Percentiles rank a stretch among this genome's conserved stretches.
Conservation (phyloP, 2,888 invertebrate species). For the Amphipoea lucens region DNA sequence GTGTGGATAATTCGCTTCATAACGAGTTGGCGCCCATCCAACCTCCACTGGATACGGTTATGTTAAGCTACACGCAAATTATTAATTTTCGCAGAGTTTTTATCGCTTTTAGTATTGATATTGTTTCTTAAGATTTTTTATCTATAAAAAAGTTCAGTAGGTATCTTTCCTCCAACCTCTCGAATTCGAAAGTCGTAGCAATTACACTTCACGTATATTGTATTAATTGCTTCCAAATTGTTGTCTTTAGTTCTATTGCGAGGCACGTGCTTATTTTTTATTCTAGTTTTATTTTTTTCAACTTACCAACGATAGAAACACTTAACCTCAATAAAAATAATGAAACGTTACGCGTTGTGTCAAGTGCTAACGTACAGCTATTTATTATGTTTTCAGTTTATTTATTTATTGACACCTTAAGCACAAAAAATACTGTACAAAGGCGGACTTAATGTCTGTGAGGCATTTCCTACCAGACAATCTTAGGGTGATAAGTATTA, state of each 20-base stretch:
- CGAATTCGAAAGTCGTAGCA: slow-evolving; percentile 9
- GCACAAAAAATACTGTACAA: no score
- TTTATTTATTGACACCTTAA: no score
- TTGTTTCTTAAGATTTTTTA: slow-evolving; percentile 31
- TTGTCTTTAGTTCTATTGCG: slow-evolving; percentile 1
- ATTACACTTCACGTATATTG: slow-evolving; percentile 23
- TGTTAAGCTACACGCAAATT: slow-evolving; percentile 71
- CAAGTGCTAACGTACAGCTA: background rate
- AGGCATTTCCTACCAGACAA: no score
- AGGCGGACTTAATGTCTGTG: no score
- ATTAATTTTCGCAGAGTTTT: slow-evolving; percentile 65
- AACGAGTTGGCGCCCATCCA: slow-evolving; percentile 72
- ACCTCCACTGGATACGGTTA: slow-evolving; percentile 66
- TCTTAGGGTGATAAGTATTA: background rate
- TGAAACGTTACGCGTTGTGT: background rate
- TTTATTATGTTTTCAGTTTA: no score
- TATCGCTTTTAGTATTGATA: slow-evolving; percentile 47
- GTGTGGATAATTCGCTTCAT: slow-evolving; percentile 67
- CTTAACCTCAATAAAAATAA: slow-evolving; percentile 3
- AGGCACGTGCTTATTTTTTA: background rate
- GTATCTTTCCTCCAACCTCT: slow-evolving; percentile 4
- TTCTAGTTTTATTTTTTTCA: background rate
- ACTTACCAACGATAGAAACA: background rate
- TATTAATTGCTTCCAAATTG: slow-evolving; percentile 24
- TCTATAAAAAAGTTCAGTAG: background rate